A percentile compares a stretch with the other conserved stretches of the same genome.
These are phyloP conservation scores for Diplodus sargus DNA, from an alignment of 2,797 vertebrate species.

Conservation along the genomic window DNA sequence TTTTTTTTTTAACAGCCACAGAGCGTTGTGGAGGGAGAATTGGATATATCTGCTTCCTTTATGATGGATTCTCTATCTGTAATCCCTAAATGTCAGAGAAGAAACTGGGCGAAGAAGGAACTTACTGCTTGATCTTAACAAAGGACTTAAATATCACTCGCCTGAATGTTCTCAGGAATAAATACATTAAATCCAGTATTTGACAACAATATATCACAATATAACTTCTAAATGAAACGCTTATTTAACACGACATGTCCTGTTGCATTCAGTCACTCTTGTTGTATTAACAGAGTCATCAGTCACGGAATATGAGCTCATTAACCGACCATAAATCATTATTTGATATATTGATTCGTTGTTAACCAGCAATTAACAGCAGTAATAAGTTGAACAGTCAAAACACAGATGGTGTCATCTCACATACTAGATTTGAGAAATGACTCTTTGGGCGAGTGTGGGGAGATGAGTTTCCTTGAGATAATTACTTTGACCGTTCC, in stretches of 20 bases:
- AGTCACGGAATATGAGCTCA: not conserved
- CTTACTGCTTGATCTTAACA: not conserved
- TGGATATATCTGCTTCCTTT: slow-evolving; percentile 11
- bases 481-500: slow-evolving; percentile 15
- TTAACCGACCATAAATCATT: not conserved
- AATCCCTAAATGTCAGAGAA: slow-evolving; percentile 34
- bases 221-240: not conserved
- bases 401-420: not conserved
- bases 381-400: not conserved
- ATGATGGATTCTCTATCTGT: slow-evolving; percentile 6
- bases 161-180: not conserved
- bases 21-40: slow-evolving; percentile 8
- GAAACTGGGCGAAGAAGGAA: slow-evolving; percentile 1
- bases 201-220: not conserved
- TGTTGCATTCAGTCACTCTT: not conserved
- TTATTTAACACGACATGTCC: not conserved
- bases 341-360: not conserved
- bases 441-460: not conserved
- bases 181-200: not conserved
- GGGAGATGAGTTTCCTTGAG: not conserved
- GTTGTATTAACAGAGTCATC: slow-evolving; percentile 9
- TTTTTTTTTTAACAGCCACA: slow-evolving; percentile 18
- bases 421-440: not conserved
- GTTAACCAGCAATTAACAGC: not conserved
- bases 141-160: not conserved